Evolutionary conservation across 2,888 invertebrate species (phyloP).

Genomic region (Seira ritae): DNA sequence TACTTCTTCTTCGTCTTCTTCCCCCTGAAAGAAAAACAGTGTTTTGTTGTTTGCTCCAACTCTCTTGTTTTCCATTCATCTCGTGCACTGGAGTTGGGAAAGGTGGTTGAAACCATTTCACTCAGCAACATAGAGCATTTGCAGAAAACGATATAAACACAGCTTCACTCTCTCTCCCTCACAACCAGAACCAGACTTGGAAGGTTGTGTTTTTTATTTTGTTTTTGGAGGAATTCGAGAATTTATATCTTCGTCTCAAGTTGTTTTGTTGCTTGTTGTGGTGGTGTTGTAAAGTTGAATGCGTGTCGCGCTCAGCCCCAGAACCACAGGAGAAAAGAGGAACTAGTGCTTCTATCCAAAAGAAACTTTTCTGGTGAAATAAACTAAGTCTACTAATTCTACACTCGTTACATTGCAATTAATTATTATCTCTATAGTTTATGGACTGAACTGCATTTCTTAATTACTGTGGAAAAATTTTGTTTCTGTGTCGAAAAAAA

Average conservation of each 20-base stretch:
- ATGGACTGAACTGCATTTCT: too few species aligned
- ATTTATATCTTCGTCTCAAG: too few species aligned
- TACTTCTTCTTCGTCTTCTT: conserved; percentile 39
- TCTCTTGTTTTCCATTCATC: conserved; percentile 28
- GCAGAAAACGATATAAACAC: too few species aligned
- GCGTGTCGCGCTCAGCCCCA: conserved; percentile 61
- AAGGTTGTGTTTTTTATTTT: too few species aligned
- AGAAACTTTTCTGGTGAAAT: background rate
- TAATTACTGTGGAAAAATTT: too few species aligned
- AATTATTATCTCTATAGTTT: too few species aligned
- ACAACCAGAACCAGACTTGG: too few species aligned
- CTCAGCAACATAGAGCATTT: conserved; percentile 35
- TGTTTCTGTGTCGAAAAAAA: too few species aligned
- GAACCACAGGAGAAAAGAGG: background rate
- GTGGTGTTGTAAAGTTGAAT: too few species aligned
- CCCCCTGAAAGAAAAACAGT: conserved; percentile 19
- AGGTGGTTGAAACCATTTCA: conserved; percentile 25
- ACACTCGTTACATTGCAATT: too few species aligned
- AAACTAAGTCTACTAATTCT: background rate
- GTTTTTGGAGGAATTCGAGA: conserved; percentile 9
- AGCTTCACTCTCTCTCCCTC: too few species aligned
- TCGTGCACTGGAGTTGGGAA: background rate
- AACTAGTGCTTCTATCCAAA: background rate
- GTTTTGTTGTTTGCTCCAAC: conserved; percentile 35
- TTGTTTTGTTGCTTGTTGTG: too few species aligned